Percentiles rank a stretch among this genome's conserved stretches.
Evolutionary conservation across 2,797 vertebrate species (phyloP).

Genomic region (Lagodon rhomboides): DNA sequence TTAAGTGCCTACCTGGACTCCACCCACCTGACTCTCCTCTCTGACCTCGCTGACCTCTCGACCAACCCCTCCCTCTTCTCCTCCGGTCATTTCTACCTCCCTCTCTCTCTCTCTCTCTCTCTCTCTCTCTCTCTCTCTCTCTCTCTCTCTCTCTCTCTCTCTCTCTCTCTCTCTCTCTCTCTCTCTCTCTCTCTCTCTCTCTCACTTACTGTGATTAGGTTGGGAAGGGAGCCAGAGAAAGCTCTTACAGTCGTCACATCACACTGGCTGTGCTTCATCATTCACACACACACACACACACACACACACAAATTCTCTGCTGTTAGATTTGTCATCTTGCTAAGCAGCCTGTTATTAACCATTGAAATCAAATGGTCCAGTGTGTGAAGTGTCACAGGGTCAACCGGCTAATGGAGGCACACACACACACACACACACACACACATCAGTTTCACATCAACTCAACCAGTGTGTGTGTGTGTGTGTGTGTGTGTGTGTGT

Average conservation of each 20-base stretch:
- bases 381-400: constrained; percentile 17
- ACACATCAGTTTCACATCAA: constrained; percentile 17
- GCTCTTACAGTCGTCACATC: constrained; percentile 41
- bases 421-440: constrained; percentile 31
- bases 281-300: constrained; percentile 5
- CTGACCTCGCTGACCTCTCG: constrained; percentile 21
- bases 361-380: constrained; percentile 51
- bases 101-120: constrained; percentile 1
- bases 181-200: not conserved
- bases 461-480: not conserved
- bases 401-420: constrained; percentile 31
- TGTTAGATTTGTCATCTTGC: constrained; percentile 58
- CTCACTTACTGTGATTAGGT: constrained; percentile 68
- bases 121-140: not conserved
- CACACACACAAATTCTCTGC: constrained; percentile 6
- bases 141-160: constrained; percentile 10
- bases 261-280: constrained; percentile 36
- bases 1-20: constrained; percentile 57
- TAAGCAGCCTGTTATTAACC: constrained; percentile 59
- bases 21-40: constrained; percentile 28
- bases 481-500: not conserved
- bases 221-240: constrained; percentile 59
- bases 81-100: not conserved
- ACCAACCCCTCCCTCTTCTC: not conserved
- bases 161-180: constrained; percentile 3